Evolutionary conservation across 2,113 vertebrate genomes (phyloP).

Genomic region (Apistogramma diplotaenia): DNA sequence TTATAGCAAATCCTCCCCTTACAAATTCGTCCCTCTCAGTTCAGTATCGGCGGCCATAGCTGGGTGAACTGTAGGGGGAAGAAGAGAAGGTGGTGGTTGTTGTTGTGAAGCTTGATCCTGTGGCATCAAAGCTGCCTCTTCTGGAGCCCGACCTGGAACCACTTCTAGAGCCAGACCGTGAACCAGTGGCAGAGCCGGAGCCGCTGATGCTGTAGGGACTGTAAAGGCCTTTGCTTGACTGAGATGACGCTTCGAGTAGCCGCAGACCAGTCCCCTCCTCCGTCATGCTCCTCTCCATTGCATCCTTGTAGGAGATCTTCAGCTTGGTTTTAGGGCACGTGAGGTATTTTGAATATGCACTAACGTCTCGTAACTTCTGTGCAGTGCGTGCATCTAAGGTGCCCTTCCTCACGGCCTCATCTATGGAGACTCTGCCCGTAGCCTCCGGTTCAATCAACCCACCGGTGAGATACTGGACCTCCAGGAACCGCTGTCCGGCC

Average conservation of each 20-base stretch:
- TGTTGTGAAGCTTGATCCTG: slow-evolving; percentile 87
- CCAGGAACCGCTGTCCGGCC: slow-evolving; percentile 94
- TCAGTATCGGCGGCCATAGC: slow-evolving; percentile 87
- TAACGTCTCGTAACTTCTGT: slow-evolving; percentile 92
- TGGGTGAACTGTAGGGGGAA: slow-evolving; percentile 88
- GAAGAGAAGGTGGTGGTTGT: slow-evolving; percentile 82
- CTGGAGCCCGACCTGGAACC: slow-evolving; percentile 90
- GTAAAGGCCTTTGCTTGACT: slow-evolving; percentile 95
- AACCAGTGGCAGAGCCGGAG: slow-evolving; percentile 87
- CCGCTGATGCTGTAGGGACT: slow-evolving; percentile 93
- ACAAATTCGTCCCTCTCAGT: slow-evolving; percentile 34
- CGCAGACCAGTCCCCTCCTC: slow-evolving; percentile 90
- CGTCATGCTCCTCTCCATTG: slow-evolving; percentile 94
- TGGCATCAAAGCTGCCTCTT: slow-evolving; percentile 93
- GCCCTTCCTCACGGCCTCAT: slow-evolving; percentile 90
- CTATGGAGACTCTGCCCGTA: slow-evolving; percentile 82
- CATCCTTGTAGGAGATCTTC: slow-evolving; percentile 98
- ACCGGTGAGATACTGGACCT: slow-evolving; percentile 96
- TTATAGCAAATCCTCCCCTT: slow-evolving; percentile 42
- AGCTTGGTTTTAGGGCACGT: slow-evolving; percentile 98
- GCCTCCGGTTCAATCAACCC: slow-evolving; percentile 91
- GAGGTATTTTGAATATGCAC: slow-evolving; percentile 92
- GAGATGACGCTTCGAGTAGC: slow-evolving; percentile 90
- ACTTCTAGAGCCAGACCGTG: slow-evolving; percentile 86
- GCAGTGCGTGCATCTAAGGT: slow-evolving; percentile 89